Percentiles rank a stretch among this genome's conserved stretches.
Evolutionary conservation across 2,888 invertebrate species (phyloP).

Genomic region (Ormyrus pomaceus): DNA sequence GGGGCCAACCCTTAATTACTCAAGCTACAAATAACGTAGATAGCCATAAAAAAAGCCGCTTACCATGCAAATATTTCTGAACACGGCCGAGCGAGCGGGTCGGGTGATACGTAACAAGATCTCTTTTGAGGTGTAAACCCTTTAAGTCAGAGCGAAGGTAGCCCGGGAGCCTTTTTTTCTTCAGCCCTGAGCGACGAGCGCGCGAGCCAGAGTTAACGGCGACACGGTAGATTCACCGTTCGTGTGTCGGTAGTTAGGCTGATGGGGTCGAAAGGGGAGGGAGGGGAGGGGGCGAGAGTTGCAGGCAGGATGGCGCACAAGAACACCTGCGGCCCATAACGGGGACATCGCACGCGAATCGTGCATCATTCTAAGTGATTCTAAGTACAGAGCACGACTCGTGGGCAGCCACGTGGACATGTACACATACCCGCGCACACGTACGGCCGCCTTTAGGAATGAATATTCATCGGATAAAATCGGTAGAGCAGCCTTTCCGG

Average conservation of each 20-base stretch:
- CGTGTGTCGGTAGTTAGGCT: neutral
- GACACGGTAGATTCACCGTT: slow-evolving; percentile 32
- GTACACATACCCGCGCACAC: neutral
- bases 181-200: neutral
- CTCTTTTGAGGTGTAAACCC: slow-evolving; percentile 16
- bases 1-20: slow-evolving; percentile 5
- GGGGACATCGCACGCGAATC: slow-evolving; percentile 68
- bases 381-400: slow-evolving; percentile 64
- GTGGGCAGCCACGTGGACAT: slow-evolving; percentile 54
- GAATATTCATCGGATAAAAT: slow-evolving; percentile 71
- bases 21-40: slow-evolving; percentile 6
- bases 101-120: neutral
- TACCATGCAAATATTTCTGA: neutral
- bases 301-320: slow-evolving; percentile 14
- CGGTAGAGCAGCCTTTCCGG: slow-evolving; percentile 64
- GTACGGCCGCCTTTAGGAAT: slow-evolving; percentile 56
- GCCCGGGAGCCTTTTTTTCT: slow-evolving; percentile 2
- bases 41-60: slow-evolving; percentile 1
- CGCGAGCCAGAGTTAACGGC: slow-evolving; percentile 3
- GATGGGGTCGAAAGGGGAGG: neutral
- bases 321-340: slow-evolving; percentile 58
- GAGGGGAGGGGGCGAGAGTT: neutral
- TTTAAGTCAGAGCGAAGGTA: slow-evolving; percentile 1
- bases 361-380: slow-evolving; percentile 71
- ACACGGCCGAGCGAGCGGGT: too few species aligned